These are phyloP conservation scores for Leucophora obtusa DNA, from an alignment of 2,888 invertebrate genomes.

Conservation along the genomic window DNA sequence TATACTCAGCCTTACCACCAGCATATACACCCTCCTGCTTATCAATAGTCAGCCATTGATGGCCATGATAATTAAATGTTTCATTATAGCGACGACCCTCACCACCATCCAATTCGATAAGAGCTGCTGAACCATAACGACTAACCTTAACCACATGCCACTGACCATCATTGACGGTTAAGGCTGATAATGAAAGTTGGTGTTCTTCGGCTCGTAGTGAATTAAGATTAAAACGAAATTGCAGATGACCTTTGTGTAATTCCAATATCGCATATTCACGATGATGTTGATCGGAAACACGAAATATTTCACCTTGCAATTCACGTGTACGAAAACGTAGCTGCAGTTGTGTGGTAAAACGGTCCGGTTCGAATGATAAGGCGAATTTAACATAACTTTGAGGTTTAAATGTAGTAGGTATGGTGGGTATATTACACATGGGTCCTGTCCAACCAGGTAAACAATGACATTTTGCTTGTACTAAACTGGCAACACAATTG, in stretches of 20 bases:
- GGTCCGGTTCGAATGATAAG: constrained; percentile 93
- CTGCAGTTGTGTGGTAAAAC: constrained; percentile 94
- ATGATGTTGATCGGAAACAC: constrained; percentile 96
- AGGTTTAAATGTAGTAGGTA: constrained; percentile 93
- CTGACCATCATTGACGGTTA: constrained; percentile 95
- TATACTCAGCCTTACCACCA: constrained; percentile 96
- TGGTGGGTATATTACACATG: constrained; percentile 89
- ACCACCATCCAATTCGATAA: constrained; percentile 94
- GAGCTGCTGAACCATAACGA: constrained; percentile 93
- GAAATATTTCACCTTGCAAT: constrained; percentile 93
- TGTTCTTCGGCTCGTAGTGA: constrained; percentile 92
- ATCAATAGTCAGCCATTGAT: constrained; percentile 93
- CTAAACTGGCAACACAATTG: constrained; percentile 92
- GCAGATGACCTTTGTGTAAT: constrained; percentile 89
- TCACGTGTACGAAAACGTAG: constrained; percentile 95
- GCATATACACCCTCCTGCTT: constrained; percentile 97
- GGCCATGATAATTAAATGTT: constrained; percentile 91
- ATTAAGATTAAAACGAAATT: constrained; percentile 95
- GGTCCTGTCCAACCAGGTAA: constrained; percentile 96
- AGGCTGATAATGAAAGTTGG: constrained; percentile 90
- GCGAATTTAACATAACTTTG: constrained; percentile 97
- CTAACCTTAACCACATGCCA: constrained; percentile 96
- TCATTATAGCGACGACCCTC: constrained; percentile 95
- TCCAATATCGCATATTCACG: constrained; percentile 94
- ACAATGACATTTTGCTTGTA: constrained; percentile 94